phyloP scores from a whole-genome alignment of 2,888 invertebrate genomes.

The Acheta domesticus region DNA sequence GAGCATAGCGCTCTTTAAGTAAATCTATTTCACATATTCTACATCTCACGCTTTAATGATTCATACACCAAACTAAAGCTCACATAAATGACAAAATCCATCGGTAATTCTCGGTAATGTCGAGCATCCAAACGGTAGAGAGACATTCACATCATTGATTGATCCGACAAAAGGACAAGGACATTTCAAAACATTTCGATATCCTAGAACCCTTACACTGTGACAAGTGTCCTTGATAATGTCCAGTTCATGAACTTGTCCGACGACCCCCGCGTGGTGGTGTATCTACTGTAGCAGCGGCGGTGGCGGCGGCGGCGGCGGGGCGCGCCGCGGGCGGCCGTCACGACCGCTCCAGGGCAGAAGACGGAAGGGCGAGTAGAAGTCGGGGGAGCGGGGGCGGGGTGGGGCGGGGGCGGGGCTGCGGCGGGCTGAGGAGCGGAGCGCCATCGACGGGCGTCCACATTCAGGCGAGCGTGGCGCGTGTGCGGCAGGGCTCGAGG shows the following conservation, averaged over 20 bases:
- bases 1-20: not conserved
- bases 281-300: too few relatives aligned
- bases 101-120: not conserved
- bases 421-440: not conserved
- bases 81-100: not conserved
- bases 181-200: not conserved
- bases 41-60: constrained; percentile 18
- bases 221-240: not conserved
- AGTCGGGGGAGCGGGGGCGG: not conserved
- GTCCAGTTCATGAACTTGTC: not conserved
- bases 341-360: not conserved
- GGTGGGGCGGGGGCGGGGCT: not conserved
- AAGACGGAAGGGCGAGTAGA: not conserved
- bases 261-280: too few relatives aligned
- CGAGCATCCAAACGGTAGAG: not conserved
- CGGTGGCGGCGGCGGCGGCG: not conserved
- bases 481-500: not conserved
- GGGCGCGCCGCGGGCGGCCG: not conserved
- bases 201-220: not conserved
- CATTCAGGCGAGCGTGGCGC: not conserved
- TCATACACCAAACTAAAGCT: constrained; percentile 18
- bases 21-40: constrained; percentile 1
- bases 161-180: not conserved
- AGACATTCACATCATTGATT: constrained; percentile 18
- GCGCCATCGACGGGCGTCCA: not conserved